Base-by-base conservation (phyloP, 2,888 invertebrate genomes). In the Hecatera dysodea region DNA sequence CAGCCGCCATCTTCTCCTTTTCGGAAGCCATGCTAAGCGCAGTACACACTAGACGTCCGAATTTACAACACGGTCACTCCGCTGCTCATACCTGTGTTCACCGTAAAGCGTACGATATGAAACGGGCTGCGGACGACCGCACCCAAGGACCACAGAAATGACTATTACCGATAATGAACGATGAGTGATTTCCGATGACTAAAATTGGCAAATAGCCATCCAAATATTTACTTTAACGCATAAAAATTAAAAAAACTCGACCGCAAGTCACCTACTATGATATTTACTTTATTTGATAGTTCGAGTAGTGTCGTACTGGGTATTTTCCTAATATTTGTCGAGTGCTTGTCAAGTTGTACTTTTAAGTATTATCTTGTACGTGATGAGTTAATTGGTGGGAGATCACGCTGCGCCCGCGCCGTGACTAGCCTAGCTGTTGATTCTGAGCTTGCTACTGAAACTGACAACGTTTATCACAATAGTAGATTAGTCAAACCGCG, bases 1-100 rank as follows among this genome's bases (percentile, higher is more conserved):
- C 92, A 67, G 94, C 91, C 76, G 95, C 95, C 95, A 96, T 96
- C 89, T 95, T 95, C 90, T 93, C 95, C 88, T 95, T 95, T 87
- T 95, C 95, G 80, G 95, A 92, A 87, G 93, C 93, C 95, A 96
- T 95, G 86, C 73, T 84, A 88, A 89, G 88, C 89, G 89, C 86
- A 85, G 86, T 80, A 80, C 86, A 86, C 88, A 89, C 89, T 87
- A 82, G 82, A 85, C 87, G 81, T 84, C 88, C 89, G 83, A 88
- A 86, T 83, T 92, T 89, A 94, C 85, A 88, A 90, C 88, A 87
- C 87, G 82, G 81, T 80, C 89, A 85, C 90, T 82, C 91, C 90
- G 89, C 86, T 89, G 89, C 84, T 90, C 95, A 95, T 95, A 90
- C 94, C 94, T 95, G 88, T 80, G 42, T 77, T 80, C 82, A 72